Evolutionary conservation across 2,888 invertebrate genomes (phyloP), one percentile per base, ranked within the genome.

Genomic region (Rugalucina vietnamica): DNA sequence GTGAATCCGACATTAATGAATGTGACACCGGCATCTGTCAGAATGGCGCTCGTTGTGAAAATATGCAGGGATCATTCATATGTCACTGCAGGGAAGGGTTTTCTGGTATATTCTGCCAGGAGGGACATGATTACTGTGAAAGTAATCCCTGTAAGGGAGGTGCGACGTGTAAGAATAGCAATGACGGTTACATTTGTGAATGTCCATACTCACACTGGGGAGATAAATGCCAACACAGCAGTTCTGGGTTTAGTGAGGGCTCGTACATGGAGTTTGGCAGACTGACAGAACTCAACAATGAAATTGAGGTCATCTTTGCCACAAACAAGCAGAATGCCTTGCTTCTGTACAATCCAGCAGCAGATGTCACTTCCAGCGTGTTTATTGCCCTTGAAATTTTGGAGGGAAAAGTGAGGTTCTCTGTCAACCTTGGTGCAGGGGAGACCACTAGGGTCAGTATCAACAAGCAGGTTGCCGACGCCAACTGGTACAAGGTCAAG

Each of bases 311-410:
- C 78, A 97, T 98, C 79, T 98, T 98, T 95, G 93, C 98, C 0
- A 99, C 98, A 0, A 97, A 97, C 0, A 98, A 98, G 94, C 96
- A 97, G 0, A 97, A 98, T 94, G 97, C 98, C 0, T 95, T 99
- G 14, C 95, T 99, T n/a, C 96, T 98, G 0, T 99, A 98, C 95
- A 98, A 98, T 93, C 98, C 97, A 93, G 98, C 98, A 0, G 96
- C 97, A 0, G 97, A 97, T 37, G 43, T 86, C 14, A 98, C 97
- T 4, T 98, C 98, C 14, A 85, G 57, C 21, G 96, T 98, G 88
- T 99, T 99, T 93, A 97, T 99, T 50, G 98, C 98, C 0, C 96
- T 99, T 85, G 98, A 99, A 95, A 95, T 99, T 75, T 96, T 98
- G 0, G 96, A 96, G 80, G 98, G 98, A 0, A 97, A 96, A 90